These are phyloP conservation scores for Neosalanx taihuensis DNA, from an alignment of 2,797 vertebrate species.

Conservation along the genomic window DNA sequence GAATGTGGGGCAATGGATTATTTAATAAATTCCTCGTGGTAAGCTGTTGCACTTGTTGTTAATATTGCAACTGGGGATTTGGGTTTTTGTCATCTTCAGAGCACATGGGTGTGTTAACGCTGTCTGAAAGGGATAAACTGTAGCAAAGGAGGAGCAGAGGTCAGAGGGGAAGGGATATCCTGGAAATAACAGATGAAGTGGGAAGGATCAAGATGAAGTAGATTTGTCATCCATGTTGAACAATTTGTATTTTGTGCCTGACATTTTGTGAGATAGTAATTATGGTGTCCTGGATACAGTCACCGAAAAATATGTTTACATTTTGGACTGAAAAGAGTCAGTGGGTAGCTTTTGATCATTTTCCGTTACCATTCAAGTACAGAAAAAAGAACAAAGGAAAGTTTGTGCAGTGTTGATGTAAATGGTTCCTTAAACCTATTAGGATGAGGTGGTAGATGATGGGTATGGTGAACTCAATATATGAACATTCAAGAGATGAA, in stretches of 20 bases:
- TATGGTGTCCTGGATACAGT: too few relatives aligned
- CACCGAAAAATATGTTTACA: too few relatives aligned
- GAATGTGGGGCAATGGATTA: slow-evolving; percentile 71
- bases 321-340: too few relatives aligned
- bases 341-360: background rate
- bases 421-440: background rate
- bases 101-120: background rate
- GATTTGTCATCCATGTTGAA: too few relatives aligned
- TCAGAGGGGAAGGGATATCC: too few relatives aligned
- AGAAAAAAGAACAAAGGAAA: background rate
- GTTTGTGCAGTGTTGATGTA: background rate
- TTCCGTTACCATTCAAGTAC: background rate
- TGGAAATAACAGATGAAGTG: too few relatives aligned
- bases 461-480: background rate
- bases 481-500: background rate
- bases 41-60: slow-evolving; percentile 38
- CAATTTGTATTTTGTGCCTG: too few relatives aligned
- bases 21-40: slow-evolving; percentile 61
- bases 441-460: background rate
- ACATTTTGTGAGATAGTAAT: too few relatives aligned
- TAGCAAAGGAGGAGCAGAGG: too few relatives aligned
- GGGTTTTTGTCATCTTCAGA: slow-evolving; percentile 2
- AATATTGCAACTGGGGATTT: slow-evolving; percentile 39
- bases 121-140: too few relatives aligned
- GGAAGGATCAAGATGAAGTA: too few relatives aligned